Evolutionary conservation across 92 coral and sea anemone species (phyloP), one percentile per base, ranked within the genome.

Genomic region (Chrysogorgia sp.): DNA sequence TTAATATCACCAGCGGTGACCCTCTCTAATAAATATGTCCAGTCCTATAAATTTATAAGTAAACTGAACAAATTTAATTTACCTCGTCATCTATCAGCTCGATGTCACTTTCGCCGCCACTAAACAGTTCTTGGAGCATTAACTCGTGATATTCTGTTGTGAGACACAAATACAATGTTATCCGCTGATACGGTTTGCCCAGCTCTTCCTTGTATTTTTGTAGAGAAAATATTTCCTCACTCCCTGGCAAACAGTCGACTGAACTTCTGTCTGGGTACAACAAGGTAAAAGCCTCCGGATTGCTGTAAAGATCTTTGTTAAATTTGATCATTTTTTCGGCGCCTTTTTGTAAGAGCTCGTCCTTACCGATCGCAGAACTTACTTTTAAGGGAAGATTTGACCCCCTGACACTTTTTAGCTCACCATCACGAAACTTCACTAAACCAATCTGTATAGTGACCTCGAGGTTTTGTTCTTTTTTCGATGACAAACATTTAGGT

Each of bases 291-390:
- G 71, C 80, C 14, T 32, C 20, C 35, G 80, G 29, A 3, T 61
- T 74, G 40, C 7, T 10, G 1, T 35, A 22, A 30, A 85, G 60
- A 25, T 86, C 87, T 40, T 57, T 82, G 81, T 86, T 83, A 60
- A 86, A 83, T 71, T 77, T 83, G 60, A 83, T 64, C 75, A 86
- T 83, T 67, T 82, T 86, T 34, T 82, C 82, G 37, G 76, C 77
- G 28, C 58, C 84, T 67, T 76, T 86, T 56, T 41, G 20, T 29
- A 86, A 71, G 22, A 86, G 76, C 58, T 82, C 90, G 10, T 76
- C 81, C 19, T 55, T 52, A 25, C 80, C 87, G 31, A 86, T 77
- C 10, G 61, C 15, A 12, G 81, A 67, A 1, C 28, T 23, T 8
- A 86, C 83, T 63, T 76, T 86, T 33, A 86, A 79, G 23, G 90